These are phyloP conservation scores for Cotesia typhae DNA, from an alignment of 1,140 invertebrate genomes.

Conservation along the genomic window DNA sequence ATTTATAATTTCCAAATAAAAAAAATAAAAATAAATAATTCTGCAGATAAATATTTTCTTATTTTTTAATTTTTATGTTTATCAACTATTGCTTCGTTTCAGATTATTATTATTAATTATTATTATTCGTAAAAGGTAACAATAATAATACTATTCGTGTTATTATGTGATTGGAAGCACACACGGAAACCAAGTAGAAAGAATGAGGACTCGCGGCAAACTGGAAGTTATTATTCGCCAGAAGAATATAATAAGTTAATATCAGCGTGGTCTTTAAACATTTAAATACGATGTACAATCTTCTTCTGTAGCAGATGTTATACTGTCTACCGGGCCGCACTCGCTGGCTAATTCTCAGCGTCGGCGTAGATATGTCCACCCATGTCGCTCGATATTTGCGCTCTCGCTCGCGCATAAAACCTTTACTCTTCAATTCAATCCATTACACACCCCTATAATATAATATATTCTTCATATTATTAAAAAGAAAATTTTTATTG, in stretches of 20 bases:
- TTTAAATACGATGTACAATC: not conserved
- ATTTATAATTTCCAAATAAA: not conserved
- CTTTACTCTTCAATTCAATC: not conserved
- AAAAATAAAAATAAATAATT: conserved; percentile 4
- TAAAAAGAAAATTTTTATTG: too few relatives aligned
- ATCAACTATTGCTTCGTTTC: not conserved
- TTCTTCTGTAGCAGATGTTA: conserved; percentile 8
- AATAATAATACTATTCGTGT: not conserved
- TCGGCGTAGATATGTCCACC: conserved; percentile 47
- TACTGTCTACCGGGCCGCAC: not conserved
- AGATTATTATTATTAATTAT: not conserved
- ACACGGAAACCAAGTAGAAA: conserved; percentile 28
- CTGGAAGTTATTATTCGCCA: conserved; percentile 42
- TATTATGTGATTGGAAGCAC: conserved; percentile 4
- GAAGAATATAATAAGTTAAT: conserved; percentile 12
- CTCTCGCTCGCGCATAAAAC: not conserved
- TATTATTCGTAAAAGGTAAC: too few relatives aligned
- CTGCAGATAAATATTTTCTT: too few relatives aligned
- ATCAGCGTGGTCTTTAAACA: not conserved
- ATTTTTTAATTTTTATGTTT: too few relatives aligned
- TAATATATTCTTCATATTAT: too few relatives aligned
- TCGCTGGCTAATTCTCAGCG: conserved; percentile 42
- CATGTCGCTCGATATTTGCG: conserved; percentile 51
- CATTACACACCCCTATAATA: not conserved
- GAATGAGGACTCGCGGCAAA: conserved; percentile 50